phyloP scores from a whole-genome alignment of 2,113 vertebrate genomes.

The Panurus biarmicus region DNA sequence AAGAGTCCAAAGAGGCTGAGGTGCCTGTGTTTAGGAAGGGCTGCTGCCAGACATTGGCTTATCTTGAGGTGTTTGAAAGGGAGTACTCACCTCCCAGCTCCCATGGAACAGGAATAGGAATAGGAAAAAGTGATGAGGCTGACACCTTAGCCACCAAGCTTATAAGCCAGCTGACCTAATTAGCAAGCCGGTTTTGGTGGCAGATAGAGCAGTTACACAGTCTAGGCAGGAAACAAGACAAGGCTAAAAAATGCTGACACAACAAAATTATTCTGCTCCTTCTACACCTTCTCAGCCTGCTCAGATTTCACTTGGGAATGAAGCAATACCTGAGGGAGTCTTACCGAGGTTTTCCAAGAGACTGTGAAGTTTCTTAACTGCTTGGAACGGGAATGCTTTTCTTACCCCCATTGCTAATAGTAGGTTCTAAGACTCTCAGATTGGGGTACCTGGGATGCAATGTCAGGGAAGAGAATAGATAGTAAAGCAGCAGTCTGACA shows the following conservation, averaged over 20 bases:
- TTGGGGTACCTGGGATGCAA: neutral
- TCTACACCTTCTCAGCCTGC: neutral
- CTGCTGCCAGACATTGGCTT: neutral
- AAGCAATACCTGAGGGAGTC: neutral
- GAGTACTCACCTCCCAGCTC: neutral
- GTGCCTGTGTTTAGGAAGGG: neutral
- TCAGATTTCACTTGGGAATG: constrained; percentile 15
- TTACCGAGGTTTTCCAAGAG: neutral
- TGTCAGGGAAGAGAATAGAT: neutral
- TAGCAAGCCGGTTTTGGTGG: neutral
- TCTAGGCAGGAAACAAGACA: constrained; percentile 16
- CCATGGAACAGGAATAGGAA: neutral
- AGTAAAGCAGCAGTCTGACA: neutral
- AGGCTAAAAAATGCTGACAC: neutral
- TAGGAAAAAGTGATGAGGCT: neutral
- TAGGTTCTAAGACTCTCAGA: neutral
- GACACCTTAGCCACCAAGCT: neutral
- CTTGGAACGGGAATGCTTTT: neutral
- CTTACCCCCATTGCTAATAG: neutral
- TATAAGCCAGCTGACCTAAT: neutral
- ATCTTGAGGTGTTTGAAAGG: neutral
- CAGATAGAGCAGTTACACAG: neutral
- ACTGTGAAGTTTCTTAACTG: neutral
- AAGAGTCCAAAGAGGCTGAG: neutral
- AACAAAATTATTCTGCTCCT: neutral